Conservation (phyloP, 2,797 vertebrate genomes). For the Danio albolineatus region DNA sequence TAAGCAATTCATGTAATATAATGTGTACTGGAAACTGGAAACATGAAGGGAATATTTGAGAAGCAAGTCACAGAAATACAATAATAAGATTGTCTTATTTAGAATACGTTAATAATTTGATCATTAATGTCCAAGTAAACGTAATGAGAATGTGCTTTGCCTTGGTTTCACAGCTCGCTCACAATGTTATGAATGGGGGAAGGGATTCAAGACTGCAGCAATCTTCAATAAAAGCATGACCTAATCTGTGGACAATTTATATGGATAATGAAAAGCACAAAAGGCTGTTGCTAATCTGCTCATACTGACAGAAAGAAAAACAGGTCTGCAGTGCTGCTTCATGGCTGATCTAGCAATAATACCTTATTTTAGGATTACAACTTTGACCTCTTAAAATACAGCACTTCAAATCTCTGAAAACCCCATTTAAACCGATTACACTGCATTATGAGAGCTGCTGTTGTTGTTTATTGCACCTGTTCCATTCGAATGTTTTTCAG, state of each 20-base stretch:
- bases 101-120: no score
- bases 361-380: slow-evolving; percentile 75
- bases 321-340: slow-evolving; percentile 58
- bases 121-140: no score
- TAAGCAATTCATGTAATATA: no score
- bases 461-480: slow-evolving; percentile 72
- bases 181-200: slow-evolving; percentile 21
- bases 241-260: slow-evolving; percentile 38
- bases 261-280: slow-evolving; percentile 30
- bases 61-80: no score
- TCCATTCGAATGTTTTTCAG: slow-evolving; percentile 67
- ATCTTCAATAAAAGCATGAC: slow-evolving; percentile 6
- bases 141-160: background rate
- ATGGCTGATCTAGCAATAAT: slow-evolving; percentile 64
- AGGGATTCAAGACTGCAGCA: background rate
- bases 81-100: no score
- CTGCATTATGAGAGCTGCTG: slow-evolving; percentile 68
- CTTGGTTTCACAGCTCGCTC: slow-evolving; percentile 8
- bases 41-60: no score
- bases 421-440: slow-evolving; percentile 72
- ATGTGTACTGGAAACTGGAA: no score
- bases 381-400: slow-evolving; percentile 63
- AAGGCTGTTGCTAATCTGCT: slow-evolving; percentile 34
- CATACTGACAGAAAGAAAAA: slow-evolving; percentile 40
- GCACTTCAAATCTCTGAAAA: slow-evolving; percentile 65